A percentile compares a stretch with the other conserved stretches of the same genome.
Evolutionary conservation across 2,888 invertebrate genomes (phyloP).

Genomic region (Lepidochrysops patricia): DNA sequence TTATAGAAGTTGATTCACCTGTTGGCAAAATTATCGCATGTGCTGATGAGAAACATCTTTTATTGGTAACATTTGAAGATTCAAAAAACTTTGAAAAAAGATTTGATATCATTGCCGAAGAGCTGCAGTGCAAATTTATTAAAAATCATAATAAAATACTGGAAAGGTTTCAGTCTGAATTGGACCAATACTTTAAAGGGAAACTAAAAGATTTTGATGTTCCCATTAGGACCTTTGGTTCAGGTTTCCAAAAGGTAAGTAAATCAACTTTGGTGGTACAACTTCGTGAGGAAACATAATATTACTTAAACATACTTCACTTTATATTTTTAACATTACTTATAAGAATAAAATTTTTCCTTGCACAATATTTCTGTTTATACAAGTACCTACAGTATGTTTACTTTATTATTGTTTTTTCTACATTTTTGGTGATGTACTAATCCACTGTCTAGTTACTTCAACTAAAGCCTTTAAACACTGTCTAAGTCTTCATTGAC

Average conservation of each 20-base stretch:
- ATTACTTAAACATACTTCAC: too few species aligned
- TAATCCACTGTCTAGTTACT: too few species aligned
- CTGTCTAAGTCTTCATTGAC: too few species aligned
- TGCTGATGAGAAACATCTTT: constrained; percentile 49
- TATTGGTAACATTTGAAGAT: constrained; percentile 46
- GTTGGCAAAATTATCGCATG: constrained; percentile 44
- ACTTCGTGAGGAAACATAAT: too few species aligned
- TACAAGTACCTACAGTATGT: too few species aligned
- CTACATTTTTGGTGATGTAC: too few species aligned
- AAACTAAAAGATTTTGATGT: constrained; percentile 45
- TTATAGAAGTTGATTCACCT: constrained; percentile 37
- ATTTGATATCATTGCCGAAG: constrained; percentile 35
- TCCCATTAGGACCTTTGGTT: constrained; percentile 51
- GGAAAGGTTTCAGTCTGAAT: constrained; percentile 36
- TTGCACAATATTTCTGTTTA: too few species aligned
- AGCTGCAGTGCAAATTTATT: constrained; percentile 36
- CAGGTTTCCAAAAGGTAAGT: constrained; percentile 60
- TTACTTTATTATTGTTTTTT: not conserved
- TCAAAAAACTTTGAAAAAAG: constrained; percentile 45
- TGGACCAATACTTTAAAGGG: constrained; percentile 44
- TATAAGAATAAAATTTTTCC: too few species aligned
- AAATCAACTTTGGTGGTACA: not conserved
- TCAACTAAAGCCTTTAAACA: too few species aligned
- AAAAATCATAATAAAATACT: constrained; percentile 40
- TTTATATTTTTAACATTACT: too few species aligned